phyloP scores from a whole-genome alignment of 2,797 vertebrate species.

The Scolopax bukidnonensis region DNA sequence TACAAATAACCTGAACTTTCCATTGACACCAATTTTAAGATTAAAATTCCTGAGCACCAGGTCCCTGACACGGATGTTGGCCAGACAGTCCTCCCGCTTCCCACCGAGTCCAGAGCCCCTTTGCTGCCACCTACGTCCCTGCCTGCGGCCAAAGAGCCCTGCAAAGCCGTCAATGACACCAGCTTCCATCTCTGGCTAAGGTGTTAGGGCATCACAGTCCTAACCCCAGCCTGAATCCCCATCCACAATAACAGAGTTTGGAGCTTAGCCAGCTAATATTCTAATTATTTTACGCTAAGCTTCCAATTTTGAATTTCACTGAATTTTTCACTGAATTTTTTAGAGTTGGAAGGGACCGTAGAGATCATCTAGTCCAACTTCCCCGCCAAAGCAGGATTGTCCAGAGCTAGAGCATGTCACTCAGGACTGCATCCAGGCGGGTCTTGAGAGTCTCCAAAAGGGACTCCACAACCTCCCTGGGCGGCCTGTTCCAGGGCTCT shows the following conservation, averaged over 20 bases:
- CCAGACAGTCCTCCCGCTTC: neutral
- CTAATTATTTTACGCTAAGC: neutral
- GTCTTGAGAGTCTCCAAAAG: too few species aligned
- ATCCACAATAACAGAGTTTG: neutral
- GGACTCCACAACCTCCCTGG: too few species aligned
- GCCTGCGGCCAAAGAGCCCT: neutral
- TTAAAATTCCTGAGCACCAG: neutral
- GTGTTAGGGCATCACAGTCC: neutral
- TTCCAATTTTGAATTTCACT: neutral
- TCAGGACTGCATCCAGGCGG: too few species aligned
- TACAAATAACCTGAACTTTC: neutral
- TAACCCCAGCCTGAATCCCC: neutral
- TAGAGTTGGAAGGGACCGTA: too few species aligned
- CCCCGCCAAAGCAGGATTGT: too few species aligned
- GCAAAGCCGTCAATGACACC: neutral
- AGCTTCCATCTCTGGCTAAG: neutral
- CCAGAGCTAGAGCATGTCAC: too few species aligned
- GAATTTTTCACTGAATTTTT: too few species aligned
- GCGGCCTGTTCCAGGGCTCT: too few species aligned
- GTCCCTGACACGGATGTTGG: neutral
- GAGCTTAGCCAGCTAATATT: neutral
- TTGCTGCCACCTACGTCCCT: fast-evolving
- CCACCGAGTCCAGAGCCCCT: neutral
- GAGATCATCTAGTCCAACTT: too few species aligned
- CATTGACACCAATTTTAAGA: neutral